Evolutionary conservation across 37 sponge, comb jelly and placozoan species (phyloP), one percentile per base, ranked within the genome.

Genomic region (Ianthella basta): DNA sequence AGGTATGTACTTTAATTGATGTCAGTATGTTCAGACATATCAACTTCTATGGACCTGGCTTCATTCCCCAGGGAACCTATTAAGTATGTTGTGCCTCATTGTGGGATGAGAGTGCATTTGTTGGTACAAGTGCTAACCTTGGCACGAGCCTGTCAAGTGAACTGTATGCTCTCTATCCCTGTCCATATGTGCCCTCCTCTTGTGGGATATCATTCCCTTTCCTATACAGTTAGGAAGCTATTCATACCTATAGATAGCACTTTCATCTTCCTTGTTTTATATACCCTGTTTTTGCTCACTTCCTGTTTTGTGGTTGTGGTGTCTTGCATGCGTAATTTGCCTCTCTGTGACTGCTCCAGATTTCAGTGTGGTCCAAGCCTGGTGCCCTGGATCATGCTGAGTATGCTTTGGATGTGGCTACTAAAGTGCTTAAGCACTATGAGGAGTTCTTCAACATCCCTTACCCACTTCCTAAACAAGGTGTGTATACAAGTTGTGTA

Each of bases 401-500:
- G 14, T 96, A 89, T 88, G 96, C 96, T 27, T 87, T 94, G 44
- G 36, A 84, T 18, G 80, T 87, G 18, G 94, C 90, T 23, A 79
- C 16, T 33, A 32, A 82, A 5, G 85, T 96, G 5, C 54, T 96
- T 34, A 64, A 33, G 33, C 96, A 88, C 59, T 98, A 96, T 80
- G 96, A 98, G 63, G 40, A 60, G 38, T 88, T 85, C 82, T 98
- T 92, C 65, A 84, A 74, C 15, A 85, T 98, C 23, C 33, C 80
- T 10, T 98, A 92, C 84, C 98, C 98, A 55, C 90, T 98, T 3
- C 92, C 91, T 10, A 98, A 98, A 59, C 95, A 88, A 94, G 97
- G 97, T 94, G 80, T 30, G 61, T 33, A 74, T 21, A 2, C 19
- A 24, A 30, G 1, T 10, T 24, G 1, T 25, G 14, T 29, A 55